Percentiles rank a stretch among this genome's conserved stretches.
phyloP scores from a whole-genome alignment of 2,888 invertebrate genomes.

The Spodoptera littoralis region DNA sequence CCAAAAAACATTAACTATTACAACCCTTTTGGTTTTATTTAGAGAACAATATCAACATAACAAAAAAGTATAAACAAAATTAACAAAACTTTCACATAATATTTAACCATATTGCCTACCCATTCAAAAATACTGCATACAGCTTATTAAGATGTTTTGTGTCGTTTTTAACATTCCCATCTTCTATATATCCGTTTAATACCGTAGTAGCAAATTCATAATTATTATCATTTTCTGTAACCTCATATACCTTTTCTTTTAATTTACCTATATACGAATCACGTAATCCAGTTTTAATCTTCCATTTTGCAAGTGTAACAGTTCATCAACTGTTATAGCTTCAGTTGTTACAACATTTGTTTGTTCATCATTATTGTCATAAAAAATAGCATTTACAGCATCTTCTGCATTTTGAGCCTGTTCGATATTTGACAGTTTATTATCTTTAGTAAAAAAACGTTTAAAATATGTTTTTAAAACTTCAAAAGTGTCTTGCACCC shows the following conservation, averaged over 20 bases:
- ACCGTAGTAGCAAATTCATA: constrained; percentile 8
- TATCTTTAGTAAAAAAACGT: constrained; percentile 43
- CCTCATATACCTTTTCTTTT: constrained; percentile 3
- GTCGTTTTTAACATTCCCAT: too few species aligned
- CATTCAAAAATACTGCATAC: too few species aligned
- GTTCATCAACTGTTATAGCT: background rate
- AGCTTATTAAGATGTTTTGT: too few species aligned
- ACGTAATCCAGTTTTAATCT: constrained; percentile 25
- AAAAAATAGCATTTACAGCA: too few species aligned
- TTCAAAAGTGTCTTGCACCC: constrained; percentile 57
- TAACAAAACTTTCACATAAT: background rate
- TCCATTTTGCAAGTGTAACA: background rate
- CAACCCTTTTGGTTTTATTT: constrained; percentile 3
- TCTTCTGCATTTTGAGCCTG: too few species aligned
- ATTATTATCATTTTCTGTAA: background rate
- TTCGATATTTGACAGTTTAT: too few species aligned
- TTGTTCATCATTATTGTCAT: too few species aligned
- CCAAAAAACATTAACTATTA: too few species aligned
- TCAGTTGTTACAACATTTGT: background rate
- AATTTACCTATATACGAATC: constrained; percentile 12
- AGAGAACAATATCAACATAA: constrained; percentile 10
- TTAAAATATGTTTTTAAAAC: constrained; percentile 49
- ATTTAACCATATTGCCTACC: background rate
- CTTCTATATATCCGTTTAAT: constrained; percentile 6
- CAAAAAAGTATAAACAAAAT: constrained; percentile 8